A percentile compares a stretch with the other conserved stretches of the same genome.
Evolutionary conservation across 2,888 invertebrate species (phyloP).

Genomic region (Caenorhabditis sulstoni): DNA sequence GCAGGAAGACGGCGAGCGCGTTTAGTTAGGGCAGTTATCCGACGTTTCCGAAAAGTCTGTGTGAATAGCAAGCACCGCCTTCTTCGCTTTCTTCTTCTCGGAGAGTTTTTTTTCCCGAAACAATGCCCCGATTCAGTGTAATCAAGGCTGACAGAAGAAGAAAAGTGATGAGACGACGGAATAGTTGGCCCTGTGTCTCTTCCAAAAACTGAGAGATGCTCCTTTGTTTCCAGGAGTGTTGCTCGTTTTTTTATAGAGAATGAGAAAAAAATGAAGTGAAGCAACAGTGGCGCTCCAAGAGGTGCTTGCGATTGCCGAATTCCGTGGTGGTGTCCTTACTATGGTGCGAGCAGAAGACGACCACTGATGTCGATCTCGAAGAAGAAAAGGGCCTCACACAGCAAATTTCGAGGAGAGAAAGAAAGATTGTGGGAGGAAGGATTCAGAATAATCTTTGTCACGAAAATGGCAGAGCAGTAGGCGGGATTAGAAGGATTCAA

Average conservation of each 20-base stretch:
- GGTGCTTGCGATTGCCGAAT: conserved; percentile 46
- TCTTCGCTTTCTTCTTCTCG: conserved; percentile 12
- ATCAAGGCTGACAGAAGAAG: conserved; percentile 16
- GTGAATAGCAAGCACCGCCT: conserved; percentile 51
- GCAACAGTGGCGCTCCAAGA: conserved; percentile 37
- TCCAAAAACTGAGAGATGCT: conserved; percentile 1
- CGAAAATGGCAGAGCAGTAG: conserved; percentile 54
- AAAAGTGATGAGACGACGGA: not conserved
- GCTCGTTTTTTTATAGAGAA: conserved; percentile 9
- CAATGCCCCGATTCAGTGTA: conserved; percentile 9
- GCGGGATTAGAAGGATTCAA: conserved; percentile 59
- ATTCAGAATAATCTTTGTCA: conserved; percentile 59
- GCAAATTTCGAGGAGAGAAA: conserved; percentile 31
- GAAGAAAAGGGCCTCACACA: conserved; percentile 17
- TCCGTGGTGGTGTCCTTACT: conserved; percentile 6
- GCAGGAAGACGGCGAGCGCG: conserved; percentile 42
- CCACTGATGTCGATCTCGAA: not conserved
- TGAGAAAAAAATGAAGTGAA: conserved; percentile 38
- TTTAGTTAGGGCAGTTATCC: conserved; percentile 64
- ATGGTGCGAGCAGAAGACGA: conserved; percentile 7
- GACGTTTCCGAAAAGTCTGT: conserved; percentile 54
- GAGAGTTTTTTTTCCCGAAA: conserved; percentile 1
- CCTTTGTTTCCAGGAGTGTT: conserved; percentile 17
- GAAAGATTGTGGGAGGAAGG: conserved; percentile 28
- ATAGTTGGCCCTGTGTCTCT: not conserved